Conservation (phyloP, 1,140 invertebrate species). For the Nasonia longicornis region DNA sequence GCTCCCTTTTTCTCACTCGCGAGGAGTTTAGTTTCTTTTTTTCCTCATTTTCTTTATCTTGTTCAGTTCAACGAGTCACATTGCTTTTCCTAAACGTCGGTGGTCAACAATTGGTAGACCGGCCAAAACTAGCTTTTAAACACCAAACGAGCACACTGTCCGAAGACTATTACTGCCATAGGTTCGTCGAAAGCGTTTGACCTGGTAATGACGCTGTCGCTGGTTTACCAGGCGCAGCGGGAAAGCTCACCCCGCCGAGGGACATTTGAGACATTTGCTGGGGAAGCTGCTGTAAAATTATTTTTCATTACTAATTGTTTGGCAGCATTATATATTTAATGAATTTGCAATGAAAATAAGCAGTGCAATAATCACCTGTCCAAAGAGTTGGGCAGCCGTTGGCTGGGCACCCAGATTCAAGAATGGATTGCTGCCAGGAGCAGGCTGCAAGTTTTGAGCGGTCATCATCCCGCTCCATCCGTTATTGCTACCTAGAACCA, state of each 20-base stretch:
- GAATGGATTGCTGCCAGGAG: conserved; percentile 68
- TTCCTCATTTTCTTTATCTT: neutral
- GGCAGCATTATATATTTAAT: too few species aligned
- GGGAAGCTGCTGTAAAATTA: conserved; percentile 66
- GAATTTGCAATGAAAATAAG: neutral
- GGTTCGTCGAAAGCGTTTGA: conserved; percentile 70
- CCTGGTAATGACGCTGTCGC: conserved; percentile 58
- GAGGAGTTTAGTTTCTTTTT: conserved; percentile 22
- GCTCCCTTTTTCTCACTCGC: conserved; percentile 17
- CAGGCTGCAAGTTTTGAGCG: conserved; percentile 64
- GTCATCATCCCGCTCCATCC: conserved; percentile 66
- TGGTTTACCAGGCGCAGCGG: conserved; percentile 55
- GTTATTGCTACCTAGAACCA: conserved; percentile 57
- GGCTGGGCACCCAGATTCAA: conserved; percentile 62
- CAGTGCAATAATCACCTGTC: conserved; percentile 20
- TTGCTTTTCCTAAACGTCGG: conserved; percentile 30
- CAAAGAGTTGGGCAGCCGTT: conserved; percentile 46
- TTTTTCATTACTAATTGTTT: conserved; percentile 14
- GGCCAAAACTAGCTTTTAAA: conserved; percentile 31
- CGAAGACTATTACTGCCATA: conserved; percentile 69
- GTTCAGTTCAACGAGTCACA: conserved; percentile 2
- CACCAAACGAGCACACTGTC: conserved; percentile 48
- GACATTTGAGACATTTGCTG: conserved; percentile 73
- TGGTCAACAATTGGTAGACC: neutral
- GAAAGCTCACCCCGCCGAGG: conserved; percentile 60